Conservation (phyloP, 37 sponge, comb jelly and placozoan genomes). For the Cladorhizidae sp. region DNA sequence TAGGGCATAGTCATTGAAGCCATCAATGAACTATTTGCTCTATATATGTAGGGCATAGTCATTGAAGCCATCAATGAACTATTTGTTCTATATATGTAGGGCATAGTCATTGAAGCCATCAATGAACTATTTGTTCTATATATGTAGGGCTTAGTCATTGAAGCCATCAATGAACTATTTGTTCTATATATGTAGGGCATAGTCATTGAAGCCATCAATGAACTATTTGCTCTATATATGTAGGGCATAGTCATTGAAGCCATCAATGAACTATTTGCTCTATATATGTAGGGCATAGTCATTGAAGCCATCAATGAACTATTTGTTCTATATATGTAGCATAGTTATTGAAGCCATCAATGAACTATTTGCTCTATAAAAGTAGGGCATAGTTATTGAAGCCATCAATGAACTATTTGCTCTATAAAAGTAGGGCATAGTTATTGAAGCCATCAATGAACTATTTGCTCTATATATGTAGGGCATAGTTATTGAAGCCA, state of each 20-base stretch:
- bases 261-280: slow-evolving; percentile 76
- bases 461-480: slow-evolving; percentile 55
- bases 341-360: slow-evolving; percentile 64
- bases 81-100: slow-evolving; percentile 34
- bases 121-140: slow-evolving; percentile 78
- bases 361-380: slow-evolving; percentile 75
- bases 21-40: slow-evolving; percentile 76
- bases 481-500: slow-evolving; percentile 49
- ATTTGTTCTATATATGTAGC: slow-evolving; percentile 17
- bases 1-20: slow-evolving; percentile 46
- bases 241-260: slow-evolving; percentile 46
- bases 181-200: slow-evolving; percentile 10
- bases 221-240: slow-evolving; percentile 67
- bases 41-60: background rate
- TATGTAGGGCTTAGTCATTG: slow-evolving; percentile 34
- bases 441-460: slow-evolving; percentile 76
- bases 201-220: slow-evolving; percentile 72
- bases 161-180: slow-evolving; percentile 72
- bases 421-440: background rate
- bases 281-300: background rate
- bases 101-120: slow-evolving; percentile 58
- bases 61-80: slow-evolving; percentile 81
- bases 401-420: slow-evolving; percentile 72
- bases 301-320: slow-evolving; percentile 81
- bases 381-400: slow-evolving; percentile 41